These are phyloP conservation scores for Oryzias sinensis DNA, from an alignment of 2,797 vertebrate genomes.

Conservation along the genomic window DNA sequence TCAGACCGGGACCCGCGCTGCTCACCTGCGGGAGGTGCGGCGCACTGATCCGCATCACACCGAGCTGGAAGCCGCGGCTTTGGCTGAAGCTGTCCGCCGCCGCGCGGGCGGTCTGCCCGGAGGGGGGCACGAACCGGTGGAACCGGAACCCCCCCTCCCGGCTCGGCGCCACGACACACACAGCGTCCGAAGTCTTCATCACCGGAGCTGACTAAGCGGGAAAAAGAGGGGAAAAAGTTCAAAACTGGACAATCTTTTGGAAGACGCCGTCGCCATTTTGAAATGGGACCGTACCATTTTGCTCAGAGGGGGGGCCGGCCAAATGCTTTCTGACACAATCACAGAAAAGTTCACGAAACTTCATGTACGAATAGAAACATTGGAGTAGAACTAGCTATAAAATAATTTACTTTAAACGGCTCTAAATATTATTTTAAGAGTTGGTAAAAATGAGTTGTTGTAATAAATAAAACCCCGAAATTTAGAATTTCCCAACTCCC, in stretches of 20 bases:
- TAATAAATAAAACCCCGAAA: too few relatives aligned
- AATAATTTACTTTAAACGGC: too few relatives aligned
- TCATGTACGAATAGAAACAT: too few relatives aligned
- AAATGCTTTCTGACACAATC: background rate
- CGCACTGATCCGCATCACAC: slow-evolving; percentile 72
- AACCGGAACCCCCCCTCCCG: slow-evolving; percentile 77
- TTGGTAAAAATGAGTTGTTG: too few relatives aligned
- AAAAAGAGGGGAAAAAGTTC: fast-evolving
- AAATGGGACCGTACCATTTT: slow-evolving; percentile 18
- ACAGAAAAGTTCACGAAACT: too few relatives aligned
- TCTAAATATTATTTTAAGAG: too few relatives aligned
- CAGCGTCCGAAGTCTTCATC: slow-evolving; percentile 51
- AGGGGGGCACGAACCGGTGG: slow-evolving; percentile 73
- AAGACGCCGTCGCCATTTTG: slow-evolving; percentile 63
- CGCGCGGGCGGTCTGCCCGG: slow-evolving; percentile 71
- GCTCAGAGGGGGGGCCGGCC: background rate
- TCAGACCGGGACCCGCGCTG: slow-evolving; percentile 1
- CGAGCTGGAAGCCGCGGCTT: slow-evolving; percentile 76
- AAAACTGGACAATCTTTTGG: slow-evolving; percentile 24
- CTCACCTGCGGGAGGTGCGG: slow-evolving; percentile 63
- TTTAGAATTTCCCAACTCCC: too few relatives aligned
- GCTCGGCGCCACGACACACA: slow-evolving; percentile 14
- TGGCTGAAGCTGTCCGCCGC: slow-evolving; percentile 41
- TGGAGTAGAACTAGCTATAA: too few relatives aligned
- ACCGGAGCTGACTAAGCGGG: background rate